Conservation (phyloP, 2,113 vertebrate genomes). For the Stigmatopora argus region DNA sequence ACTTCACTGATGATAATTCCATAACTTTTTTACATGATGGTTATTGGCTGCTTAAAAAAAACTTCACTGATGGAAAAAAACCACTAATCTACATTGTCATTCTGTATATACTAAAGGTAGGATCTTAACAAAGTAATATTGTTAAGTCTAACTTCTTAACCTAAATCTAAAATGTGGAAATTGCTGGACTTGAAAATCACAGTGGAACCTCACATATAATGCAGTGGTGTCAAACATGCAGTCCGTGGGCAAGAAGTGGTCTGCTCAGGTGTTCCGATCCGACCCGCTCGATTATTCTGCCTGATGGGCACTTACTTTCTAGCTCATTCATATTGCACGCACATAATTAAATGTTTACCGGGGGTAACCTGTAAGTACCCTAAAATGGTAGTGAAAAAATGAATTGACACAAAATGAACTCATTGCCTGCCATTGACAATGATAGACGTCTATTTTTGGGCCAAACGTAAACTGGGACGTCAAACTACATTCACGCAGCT, state of each 20-base stretch:
- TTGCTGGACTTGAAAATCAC: not conserved
- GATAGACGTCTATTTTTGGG: too few relatives aligned
- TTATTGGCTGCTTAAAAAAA: constrained; percentile 5
- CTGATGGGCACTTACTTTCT: too few relatives aligned
- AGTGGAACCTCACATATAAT: not conserved
- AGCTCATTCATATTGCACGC: too few relatives aligned
- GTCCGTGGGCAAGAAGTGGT: too few relatives aligned
- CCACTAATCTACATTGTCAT: constrained; percentile 25
- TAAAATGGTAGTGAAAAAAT: too few relatives aligned
- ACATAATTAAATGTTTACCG: too few relatives aligned
- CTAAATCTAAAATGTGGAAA: not conserved
- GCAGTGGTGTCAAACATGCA: not conserved
- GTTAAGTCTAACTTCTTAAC: not conserved
- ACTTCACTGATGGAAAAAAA: constrained; percentile 16
- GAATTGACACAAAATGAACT: too few relatives aligned
- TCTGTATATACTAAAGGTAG: not conserved
- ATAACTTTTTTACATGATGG: constrained; percentile 15
- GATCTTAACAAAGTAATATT: not conserved
- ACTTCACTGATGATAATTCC: constrained; percentile 6
- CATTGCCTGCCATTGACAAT: too few relatives aligned
- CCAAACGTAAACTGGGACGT: too few relatives aligned
- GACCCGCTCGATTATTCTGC: too few relatives aligned
- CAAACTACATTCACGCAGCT: not conserved
- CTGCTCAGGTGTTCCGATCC: too few relatives aligned
- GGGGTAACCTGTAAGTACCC: too few relatives aligned